A percentile compares a stretch with the other conserved stretches of the same genome.
Evolutionary conservation across 1,140 invertebrate genomes (phyloP).

Genomic region (Pseudoatta argentina): DNA sequence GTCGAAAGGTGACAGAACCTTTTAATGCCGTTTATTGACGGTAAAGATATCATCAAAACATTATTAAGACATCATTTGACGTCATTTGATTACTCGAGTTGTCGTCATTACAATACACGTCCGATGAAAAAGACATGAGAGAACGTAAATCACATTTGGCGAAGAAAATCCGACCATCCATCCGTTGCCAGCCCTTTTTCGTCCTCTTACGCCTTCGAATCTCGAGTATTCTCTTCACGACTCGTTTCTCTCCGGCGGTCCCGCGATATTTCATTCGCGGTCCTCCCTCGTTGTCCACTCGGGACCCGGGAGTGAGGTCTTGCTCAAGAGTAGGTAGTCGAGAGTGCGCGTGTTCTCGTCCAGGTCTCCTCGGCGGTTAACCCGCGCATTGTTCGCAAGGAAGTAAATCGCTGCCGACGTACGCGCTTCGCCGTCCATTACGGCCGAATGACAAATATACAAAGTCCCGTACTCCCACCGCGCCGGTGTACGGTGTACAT

Average conservation of each 20-base stretch:
- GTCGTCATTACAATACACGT: not conserved
- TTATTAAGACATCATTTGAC: too few relatives aligned
- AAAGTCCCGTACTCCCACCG: constrained; percentile 20
- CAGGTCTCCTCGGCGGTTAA: constrained; percentile 38
- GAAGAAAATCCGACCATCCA: constrained; percentile 3
- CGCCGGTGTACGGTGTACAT: not conserved
- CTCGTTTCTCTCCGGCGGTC: constrained; percentile 44
- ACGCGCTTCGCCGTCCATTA: constrained; percentile 43
- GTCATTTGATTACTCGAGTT: too few relatives aligned
- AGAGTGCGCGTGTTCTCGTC: constrained; percentile 37
- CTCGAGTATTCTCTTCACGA: constrained; percentile 17
- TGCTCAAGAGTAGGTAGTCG: constrained; percentile 24
- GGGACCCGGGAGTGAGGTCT: constrained; percentile 25
- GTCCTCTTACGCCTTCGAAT: not conserved
- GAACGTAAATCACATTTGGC: constrained; percentile 26
- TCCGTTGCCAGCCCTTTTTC: not conserved
- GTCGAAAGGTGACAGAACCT: too few relatives aligned
- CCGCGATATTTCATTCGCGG: constrained; percentile 59
- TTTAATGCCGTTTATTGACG: too few relatives aligned
- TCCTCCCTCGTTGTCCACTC: constrained; percentile 35
- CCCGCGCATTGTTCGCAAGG: constrained; percentile 48
- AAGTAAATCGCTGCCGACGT: constrained; percentile 49
- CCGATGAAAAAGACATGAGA: constrained; percentile 13
- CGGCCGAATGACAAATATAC: constrained; percentile 56
- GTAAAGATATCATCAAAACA: too few relatives aligned